phyloP scores from a whole-genome alignment of 1,140 invertebrate genomes.

The Lepidurus packardi region DNA sequence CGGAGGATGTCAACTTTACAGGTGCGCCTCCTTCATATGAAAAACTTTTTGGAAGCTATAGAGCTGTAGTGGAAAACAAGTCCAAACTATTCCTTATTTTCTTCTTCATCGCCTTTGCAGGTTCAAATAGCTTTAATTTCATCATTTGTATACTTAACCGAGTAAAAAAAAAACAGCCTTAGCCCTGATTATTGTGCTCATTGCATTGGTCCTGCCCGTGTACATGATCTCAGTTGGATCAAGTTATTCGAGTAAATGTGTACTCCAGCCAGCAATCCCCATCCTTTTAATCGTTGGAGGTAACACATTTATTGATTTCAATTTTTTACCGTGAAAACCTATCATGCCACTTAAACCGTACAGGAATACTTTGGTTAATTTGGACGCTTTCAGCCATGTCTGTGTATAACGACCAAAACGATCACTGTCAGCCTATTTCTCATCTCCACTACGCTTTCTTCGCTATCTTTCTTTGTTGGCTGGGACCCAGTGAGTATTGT shows the following conservation, averaged over 20 bases:
- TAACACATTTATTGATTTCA: neutral
- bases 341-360: neutral
- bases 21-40: neutral
- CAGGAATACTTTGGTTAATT: neutral
- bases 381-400: neutral
- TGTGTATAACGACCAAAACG: neutral
- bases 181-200: neutral
- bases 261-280: neutral
- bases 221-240: neutral
- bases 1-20: neutral
- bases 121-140: neutral
- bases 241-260: neutral
- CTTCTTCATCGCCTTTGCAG: neutral
- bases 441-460: neutral
- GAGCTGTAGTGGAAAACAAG: neutral
- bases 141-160: neutral
- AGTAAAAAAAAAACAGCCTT: neutral
- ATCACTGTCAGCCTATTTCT: neutral
- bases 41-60: neutral
- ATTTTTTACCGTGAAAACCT: neutral
- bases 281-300: neutral
- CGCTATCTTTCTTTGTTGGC: conserved; percentile 12
- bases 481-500: neutral
- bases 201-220: neutral
- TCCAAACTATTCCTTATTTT: neutral